phyloP scores from a whole-genome alignment of 2,888 invertebrate genomes.

The Macrophya alboannulata region DNA sequence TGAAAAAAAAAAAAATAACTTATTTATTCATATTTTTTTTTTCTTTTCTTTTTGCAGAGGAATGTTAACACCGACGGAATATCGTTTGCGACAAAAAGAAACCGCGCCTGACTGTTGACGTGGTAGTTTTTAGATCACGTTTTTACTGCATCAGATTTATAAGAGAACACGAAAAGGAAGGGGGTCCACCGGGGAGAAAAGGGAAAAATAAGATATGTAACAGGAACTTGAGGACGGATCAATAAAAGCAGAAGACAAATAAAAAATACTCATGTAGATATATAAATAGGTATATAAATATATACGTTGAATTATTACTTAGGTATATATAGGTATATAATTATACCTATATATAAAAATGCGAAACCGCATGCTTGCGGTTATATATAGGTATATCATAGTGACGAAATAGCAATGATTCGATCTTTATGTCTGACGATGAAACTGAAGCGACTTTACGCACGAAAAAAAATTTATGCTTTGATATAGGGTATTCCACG shows the following conservation, averaged over 20 bases:
- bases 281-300: conserved; percentile 8
- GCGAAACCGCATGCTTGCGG: neutral
- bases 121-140: neutral
- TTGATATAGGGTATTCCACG: neutral
- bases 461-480: neutral
- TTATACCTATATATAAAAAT: no score
- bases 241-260: conserved; percentile 2
- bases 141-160: conserved; percentile 20
- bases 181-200: neutral
- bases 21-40: no score
- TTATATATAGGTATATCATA: neutral
- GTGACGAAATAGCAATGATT: conserved; percentile 8
- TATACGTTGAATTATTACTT: neutral
- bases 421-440: neutral
- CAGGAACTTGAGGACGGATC: neutral
- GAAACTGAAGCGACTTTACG: neutral
- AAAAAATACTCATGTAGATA: neutral
- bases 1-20: no score
- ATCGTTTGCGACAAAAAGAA: conserved; percentile 83
- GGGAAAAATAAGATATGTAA: conserved; percentile 1
- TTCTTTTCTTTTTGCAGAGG: conserved; percentile 80
- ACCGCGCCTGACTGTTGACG: conserved; percentile 59
- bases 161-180: neutral
- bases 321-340: neutral
- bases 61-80: conserved; percentile 88